These are phyloP conservation scores for Lutraria rhynchaena DNA, from an alignment of 1,140 invertebrate genomes.

Conservation along the genomic window DNA sequence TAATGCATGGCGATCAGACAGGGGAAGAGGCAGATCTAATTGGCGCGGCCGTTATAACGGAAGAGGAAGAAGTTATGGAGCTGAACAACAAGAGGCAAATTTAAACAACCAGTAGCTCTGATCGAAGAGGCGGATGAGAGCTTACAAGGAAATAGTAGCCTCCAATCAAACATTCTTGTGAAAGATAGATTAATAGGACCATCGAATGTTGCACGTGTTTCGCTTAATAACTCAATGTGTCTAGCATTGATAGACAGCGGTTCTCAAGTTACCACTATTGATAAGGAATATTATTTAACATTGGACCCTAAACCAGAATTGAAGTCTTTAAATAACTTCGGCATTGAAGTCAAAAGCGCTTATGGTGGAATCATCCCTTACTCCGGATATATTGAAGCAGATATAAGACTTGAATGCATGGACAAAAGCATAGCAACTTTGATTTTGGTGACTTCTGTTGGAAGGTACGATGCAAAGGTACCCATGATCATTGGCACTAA, in stretches of 20 bases:
- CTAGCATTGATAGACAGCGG: conserved; percentile 11
- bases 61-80: not conserved
- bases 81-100: not conserved
- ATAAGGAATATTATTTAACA: not conserved
- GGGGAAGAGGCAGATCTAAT: not conserved
- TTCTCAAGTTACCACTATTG: not conserved
- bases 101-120: not conserved
- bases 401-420: not conserved
- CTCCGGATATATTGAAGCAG: conserved; percentile 24
- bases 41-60: not conserved
- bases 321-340: not conserved
- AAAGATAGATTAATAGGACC: not conserved
- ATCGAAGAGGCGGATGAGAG: not conserved
- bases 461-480: not conserved
- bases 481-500: conserved; percentile 1
- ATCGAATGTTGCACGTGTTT: conserved; percentile 7
- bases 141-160: not conserved
- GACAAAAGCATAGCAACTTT: not conserved
- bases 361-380: not conserved
- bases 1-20: too few relatives aligned
- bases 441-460: not conserved
- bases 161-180: not conserved
- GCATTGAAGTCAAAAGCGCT: conserved; percentile 18
- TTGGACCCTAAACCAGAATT: conserved; percentile 2
- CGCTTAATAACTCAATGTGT: not conserved